A percentile compares a stretch with the other conserved stretches of the same genome.
Conservation (phyloP, 2,888 invertebrate genomes). For the Microctonus aethiopoides region DNA sequence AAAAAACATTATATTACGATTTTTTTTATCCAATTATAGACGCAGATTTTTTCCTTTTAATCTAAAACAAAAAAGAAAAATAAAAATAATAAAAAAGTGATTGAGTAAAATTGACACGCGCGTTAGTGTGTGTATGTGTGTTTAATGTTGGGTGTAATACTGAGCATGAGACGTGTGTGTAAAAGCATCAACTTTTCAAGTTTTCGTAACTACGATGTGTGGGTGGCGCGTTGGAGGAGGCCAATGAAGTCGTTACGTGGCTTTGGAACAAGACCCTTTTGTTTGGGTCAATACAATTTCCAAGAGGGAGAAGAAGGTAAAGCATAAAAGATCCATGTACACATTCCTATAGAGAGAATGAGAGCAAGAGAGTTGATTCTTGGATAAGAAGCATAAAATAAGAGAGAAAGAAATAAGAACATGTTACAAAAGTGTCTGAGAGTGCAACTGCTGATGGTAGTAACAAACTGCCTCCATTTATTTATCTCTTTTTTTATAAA, state of each 20-base stretch:
- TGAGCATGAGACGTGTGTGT: neutral
- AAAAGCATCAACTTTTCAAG: slow-evolving; percentile 20
- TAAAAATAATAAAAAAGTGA: neutral
- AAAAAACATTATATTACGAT: slow-evolving; percentile 1
- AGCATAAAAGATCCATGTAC: neutral
- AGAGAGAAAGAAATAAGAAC: neutral
- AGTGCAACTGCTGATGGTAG: neutral
- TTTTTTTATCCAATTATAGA: slow-evolving; percentile 7
- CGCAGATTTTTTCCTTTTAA: neutral
- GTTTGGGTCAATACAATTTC: slow-evolving; percentile 26
- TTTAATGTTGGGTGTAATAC: neutral
- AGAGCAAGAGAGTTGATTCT: neutral
- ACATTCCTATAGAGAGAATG: neutral
- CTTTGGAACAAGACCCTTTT: slow-evolving; percentile 25
- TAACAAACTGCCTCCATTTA: neutral
- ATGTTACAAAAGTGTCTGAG: neutral
- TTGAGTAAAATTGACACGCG: neutral
- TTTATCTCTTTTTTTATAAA: neutral
- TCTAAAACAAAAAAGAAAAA: neutral
- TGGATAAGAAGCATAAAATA: neutral
- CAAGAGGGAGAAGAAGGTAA: slow-evolving; percentile 3
- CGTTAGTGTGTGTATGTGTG: neutral
- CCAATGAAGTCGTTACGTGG: slow-evolving; percentile 23
- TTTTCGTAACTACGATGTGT: neutral
- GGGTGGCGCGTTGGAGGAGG: neutral